Conservation (phyloP, 2,888 invertebrate species). For the Polyommatus iphigenia region DNA sequence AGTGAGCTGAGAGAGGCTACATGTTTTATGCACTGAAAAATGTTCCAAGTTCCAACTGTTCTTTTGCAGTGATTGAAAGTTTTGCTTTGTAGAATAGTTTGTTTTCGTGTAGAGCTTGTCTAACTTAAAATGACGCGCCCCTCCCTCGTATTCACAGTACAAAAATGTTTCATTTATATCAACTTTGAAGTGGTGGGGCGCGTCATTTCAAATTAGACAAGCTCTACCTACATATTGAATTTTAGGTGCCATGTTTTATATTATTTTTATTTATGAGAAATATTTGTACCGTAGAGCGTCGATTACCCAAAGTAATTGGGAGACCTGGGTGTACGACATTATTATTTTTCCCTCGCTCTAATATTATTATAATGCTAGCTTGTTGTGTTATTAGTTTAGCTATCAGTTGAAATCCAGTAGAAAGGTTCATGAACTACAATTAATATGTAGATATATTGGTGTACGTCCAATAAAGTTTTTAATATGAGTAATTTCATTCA, state of each 20-base stretch:
- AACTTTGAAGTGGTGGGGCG: too few species aligned
- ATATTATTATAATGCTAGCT: too few species aligned
- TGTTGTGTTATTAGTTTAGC: too few species aligned
- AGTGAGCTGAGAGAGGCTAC: neutral
- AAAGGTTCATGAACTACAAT: neutral
- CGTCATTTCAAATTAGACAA: too few species aligned
- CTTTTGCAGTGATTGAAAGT: neutral
- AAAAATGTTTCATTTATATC: too few species aligned
- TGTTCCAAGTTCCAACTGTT: constrained; percentile 3
- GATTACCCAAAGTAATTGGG: too few species aligned
- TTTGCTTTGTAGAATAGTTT: neutral
- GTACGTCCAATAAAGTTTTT: neutral
- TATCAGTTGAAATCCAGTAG: neutral
- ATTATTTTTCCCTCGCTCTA: too few species aligned
- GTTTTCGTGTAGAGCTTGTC: neutral
- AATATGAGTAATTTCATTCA: constrained; percentile 6
- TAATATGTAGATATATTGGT: neutral
- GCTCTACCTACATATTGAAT: neutral
- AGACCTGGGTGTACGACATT: too few species aligned
- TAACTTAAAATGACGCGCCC: too few species aligned
- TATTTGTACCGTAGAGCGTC: too few species aligned
- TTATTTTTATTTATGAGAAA: neutral
- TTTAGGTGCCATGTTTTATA: neutral
- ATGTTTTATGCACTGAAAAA: constrained; percentile 18
- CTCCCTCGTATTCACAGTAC: too few species aligned